A percentile compares a stretch with the other conserved stretches of the same genome.
These are phyloP conservation scores for Mormyrus hasselquistii DNA, from an alignment of 2,797 vertebrate genomes.

Conservation along the genomic window DNA sequence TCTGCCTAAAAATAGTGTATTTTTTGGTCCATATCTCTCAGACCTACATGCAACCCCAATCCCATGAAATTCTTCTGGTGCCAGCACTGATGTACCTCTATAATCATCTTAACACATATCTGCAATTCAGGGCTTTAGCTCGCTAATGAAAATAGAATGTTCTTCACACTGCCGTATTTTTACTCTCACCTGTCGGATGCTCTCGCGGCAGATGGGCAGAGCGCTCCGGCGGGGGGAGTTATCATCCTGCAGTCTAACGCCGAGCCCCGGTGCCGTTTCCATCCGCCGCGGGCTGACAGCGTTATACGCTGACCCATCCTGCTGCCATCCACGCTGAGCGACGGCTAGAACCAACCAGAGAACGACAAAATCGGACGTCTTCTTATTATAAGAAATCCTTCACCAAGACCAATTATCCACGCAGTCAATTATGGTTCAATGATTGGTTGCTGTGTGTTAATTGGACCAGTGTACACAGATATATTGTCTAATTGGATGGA, in stretches of 20 bases:
- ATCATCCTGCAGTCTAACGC: not conserved
- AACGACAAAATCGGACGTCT: not conserved
- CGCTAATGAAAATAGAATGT: not conserved
- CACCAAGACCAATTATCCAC: not conserved
- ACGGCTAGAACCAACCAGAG: not conserved
- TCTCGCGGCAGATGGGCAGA: not conserved
- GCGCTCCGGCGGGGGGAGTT: not conserved
- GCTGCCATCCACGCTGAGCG: not conserved
- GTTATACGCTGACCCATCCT: not conserved
- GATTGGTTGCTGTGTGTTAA: not conserved
- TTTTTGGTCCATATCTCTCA: not conserved
- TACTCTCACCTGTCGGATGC: not conserved
- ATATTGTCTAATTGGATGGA: not conserved
- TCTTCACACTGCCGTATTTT: not conserved
- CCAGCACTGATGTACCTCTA: not conserved
- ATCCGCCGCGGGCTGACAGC: not conserved
- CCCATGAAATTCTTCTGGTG: not conserved
- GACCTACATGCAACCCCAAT: not conserved
- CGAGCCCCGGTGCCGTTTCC: not conserved
- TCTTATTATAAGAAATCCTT: not conserved
- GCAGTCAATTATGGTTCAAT: not conserved
- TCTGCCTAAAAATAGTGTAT: not conserved
- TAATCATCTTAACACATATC: not conserved
- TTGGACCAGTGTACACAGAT: not conserved
- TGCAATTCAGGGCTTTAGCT: not conserved